Evolutionary conservation across 2,888 invertebrate genomes (phyloP).

Genomic region (Tachina grossa): DNA sequence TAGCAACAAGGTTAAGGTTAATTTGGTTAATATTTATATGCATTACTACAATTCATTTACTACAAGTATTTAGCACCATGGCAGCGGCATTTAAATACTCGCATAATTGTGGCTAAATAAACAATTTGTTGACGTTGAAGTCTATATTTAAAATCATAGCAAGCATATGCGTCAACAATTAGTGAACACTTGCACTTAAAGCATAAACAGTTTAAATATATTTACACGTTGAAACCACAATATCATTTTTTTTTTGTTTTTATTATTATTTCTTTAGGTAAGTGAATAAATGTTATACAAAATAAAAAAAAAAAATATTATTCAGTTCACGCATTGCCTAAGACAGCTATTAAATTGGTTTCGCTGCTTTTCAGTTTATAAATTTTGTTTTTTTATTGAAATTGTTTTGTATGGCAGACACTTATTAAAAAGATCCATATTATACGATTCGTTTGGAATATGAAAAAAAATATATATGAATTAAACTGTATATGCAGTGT

Average conservation of each 20-base stretch:
- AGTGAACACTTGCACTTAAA: conserved; percentile 53
- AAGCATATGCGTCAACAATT: conserved; percentile 66
- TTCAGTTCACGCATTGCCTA: conserved; percentile 70
- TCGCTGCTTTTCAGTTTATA: conserved; percentile 19
- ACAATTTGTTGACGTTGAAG: conserved; percentile 34
- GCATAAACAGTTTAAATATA: conserved; percentile 13
- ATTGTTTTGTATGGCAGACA: conserved; percentile 26
- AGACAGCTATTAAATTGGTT: conserved; percentile 65
- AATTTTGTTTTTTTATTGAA: conserved; percentile 1
- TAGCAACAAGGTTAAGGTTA: conserved; percentile 69
- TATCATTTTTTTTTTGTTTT: conserved; percentile 14
- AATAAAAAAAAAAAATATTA: conserved; percentile 41
- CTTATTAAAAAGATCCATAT: conserved; percentile 45
- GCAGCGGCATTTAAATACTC: not conserved
- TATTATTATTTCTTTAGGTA: not conserved
- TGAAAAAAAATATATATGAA: not conserved
- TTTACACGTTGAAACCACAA: conserved; percentile 21
- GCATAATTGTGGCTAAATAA: not conserved
- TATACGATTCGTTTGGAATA: conserved; percentile 20
- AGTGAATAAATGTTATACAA: conserved; percentile 4
- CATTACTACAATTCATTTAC: not conserved
- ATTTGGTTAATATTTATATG: conserved; percentile 24
- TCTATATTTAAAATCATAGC: conserved; percentile 53
- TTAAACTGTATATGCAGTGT: conserved; percentile 42
- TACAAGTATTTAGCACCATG: conserved; percentile 8